Conservation (phyloP, 2,113 vertebrate species). For the Phoenicopterus ruber region DNA sequence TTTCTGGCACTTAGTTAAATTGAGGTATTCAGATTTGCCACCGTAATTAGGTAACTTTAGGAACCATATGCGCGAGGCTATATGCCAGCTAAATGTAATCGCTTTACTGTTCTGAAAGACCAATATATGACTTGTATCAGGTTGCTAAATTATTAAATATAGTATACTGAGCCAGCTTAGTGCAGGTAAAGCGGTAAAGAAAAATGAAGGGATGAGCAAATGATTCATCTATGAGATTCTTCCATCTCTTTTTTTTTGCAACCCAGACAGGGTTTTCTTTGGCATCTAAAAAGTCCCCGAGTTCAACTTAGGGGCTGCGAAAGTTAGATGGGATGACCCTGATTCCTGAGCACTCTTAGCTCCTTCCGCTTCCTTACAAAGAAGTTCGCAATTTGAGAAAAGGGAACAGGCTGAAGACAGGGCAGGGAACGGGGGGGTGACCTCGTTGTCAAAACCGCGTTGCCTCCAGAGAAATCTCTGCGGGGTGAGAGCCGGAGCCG, state of each 20-base stretch:
- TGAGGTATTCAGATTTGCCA: not conserved
- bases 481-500: not conserved
- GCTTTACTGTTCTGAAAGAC: not conserved
- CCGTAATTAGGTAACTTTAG: not conserved
- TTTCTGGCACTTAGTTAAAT: accelerated
- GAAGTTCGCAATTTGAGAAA: not conserved
- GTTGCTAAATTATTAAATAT: not conserved
- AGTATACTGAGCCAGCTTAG: no score
- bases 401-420: not conserved
- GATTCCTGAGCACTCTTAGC: not conserved
- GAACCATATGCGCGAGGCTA: not conserved
- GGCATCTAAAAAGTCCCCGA: not conserved
- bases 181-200: not conserved
- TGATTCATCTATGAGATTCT: not conserved
- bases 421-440: no score
- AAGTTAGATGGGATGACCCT: accelerated
- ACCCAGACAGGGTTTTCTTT: not conserved
- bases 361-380: not conserved
- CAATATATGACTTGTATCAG: no score
- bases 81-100: accelerated
- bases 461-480: not conserved
- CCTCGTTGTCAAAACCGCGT: accelerated
- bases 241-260: not conserved
- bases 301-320: not conserved
- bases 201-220: not conserved